Base-by-base conservation (phyloP, 2,888 invertebrate species). In the Lepidocyrtoides sp. region DNA sequence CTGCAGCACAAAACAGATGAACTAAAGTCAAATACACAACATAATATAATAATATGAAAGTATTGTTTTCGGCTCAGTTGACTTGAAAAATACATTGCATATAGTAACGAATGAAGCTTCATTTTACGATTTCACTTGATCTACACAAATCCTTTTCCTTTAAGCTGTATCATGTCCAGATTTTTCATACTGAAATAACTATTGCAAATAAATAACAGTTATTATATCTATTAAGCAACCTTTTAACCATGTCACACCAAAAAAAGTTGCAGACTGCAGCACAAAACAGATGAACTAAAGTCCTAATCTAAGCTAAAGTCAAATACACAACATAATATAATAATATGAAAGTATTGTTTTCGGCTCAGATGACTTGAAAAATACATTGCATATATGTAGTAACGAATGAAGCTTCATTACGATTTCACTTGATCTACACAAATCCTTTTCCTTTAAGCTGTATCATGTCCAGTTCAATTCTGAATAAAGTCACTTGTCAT, bases 141-240 rank as follows among this genome's bases (percentile, higher is more conserved):
- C 14, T 12, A 12, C 14, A 12, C 4, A 48, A 48, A 48, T 12
- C 10, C 20, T 20, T 20, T 57, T 17, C 3, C 17, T 57, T 20
- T 57, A 17, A 20, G 12, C 20, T 20, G 23, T 57, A 20, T 57
- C 57, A 57, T 51, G 57, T 57, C n/a, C n/a, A n/a, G n/a, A 85
- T 85, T 85, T 85, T 85, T 85, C 85, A 75, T 85, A 85, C 85
- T 66, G 69, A 69, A 69, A 23, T 75, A 75, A 23, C 36, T 41
- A 69, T 26, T 69, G 66, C 66, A 66, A 41, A 17, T 1, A n/a
- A 17, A 17, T 17, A 54, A 54, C 54, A 17, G 17, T 48, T 26
- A 60, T 60, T 60, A 60, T 60, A 60, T 8, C 60, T 60, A 60
- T 60, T 66, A 66, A 29, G 14, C 32, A 66, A 32, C 5, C n/a